Percentiles rank a stretch among this genome's conserved stretches.
Evolutionary conservation across 2,113 vertebrate genomes (phyloP).

Genomic region (Platycercus adscitus): DNA sequence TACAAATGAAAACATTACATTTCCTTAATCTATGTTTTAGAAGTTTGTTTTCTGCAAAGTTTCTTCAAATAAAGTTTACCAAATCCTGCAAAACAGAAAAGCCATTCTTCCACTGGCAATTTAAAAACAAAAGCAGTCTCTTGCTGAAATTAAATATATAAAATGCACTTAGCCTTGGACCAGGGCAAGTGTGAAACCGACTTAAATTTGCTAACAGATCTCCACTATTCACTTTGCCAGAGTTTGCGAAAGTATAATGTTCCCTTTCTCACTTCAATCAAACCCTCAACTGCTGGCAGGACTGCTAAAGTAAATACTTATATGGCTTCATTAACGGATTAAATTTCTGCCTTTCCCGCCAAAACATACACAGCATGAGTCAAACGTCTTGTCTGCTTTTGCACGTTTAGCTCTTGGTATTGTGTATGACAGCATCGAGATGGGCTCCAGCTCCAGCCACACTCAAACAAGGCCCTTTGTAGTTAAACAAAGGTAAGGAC

Average conservation of each 20-base stretch:
- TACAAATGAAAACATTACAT: conserved; percentile 11
- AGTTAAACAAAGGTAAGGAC: neutral
- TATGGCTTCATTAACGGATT: conserved; percentile 59
- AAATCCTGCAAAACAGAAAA: conserved; percentile 39
- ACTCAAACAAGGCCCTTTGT: neutral
- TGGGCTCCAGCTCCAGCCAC: neutral
- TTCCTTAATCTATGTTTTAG: conserved; percentile 19
- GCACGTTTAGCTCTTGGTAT: conserved; percentile 29
- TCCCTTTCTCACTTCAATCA: conserved; percentile 64
- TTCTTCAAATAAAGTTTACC: conserved; percentile 10
- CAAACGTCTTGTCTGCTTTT: conserved; percentile 35
- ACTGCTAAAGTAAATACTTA: conserved; percentile 70
- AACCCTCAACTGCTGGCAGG: conserved; percentile 58
- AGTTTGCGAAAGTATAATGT: conserved; percentile 39
- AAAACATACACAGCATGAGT: conserved; percentile 61
- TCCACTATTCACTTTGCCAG: conserved; percentile 49
- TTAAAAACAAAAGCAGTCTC: conserved; percentile 44
- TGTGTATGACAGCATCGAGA: neutral
- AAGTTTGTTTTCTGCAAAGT: neutral
- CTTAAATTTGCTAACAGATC: conserved; percentile 68
- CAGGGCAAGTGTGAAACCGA: conserved; percentile 66
- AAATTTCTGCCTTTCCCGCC: conserved; percentile 60
- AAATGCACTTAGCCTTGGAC: conserved; percentile 54
- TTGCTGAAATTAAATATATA: conserved; percentile 16
- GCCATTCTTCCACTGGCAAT: neutral